Evolutionary conservation across 2,113 vertebrate genomes (phyloP).

Genomic region (Actenoides lindsayi): DNA sequence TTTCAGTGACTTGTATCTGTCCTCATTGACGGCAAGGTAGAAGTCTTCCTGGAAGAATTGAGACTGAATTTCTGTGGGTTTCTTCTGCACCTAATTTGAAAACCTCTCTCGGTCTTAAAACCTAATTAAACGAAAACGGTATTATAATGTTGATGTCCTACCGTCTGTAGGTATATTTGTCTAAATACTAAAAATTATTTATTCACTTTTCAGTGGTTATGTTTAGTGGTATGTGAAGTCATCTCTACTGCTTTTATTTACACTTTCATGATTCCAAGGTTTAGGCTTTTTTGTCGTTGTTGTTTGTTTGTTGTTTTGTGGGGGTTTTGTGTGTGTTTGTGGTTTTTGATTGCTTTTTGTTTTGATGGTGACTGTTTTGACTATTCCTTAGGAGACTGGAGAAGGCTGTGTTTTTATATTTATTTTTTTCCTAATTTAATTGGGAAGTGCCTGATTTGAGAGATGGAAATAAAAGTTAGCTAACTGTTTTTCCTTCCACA

Average conservation of each 20-base stretch:
- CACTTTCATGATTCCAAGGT: neutral
- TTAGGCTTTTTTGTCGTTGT: neutral
- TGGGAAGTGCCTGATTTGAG: neutral
- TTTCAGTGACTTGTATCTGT: neutral
- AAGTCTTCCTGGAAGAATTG: neutral
- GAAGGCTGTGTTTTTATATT: neutral
- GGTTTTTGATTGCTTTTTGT: neutral
- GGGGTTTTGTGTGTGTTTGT: neutral
- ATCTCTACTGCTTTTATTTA: neutral
- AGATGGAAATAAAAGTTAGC: neutral
- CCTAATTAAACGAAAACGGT: neutral
- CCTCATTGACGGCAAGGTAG: neutral
- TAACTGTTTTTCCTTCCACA: constrained; percentile 11
- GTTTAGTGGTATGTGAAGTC: neutral
- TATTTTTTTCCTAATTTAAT: neutral
- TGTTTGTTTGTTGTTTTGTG: neutral
- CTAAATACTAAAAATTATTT: neutral
- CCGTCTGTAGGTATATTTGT: neutral
- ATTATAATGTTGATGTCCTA: neutral
- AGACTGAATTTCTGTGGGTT: neutral
- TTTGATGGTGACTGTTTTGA: neutral
- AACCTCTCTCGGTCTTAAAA: neutral
- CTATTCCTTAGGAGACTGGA: neutral
- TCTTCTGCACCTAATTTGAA: neutral
- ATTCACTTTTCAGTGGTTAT: neutral